Conservation (phyloP, 2,888 invertebrate species). For the Sclerodermus sp. region DNA sequence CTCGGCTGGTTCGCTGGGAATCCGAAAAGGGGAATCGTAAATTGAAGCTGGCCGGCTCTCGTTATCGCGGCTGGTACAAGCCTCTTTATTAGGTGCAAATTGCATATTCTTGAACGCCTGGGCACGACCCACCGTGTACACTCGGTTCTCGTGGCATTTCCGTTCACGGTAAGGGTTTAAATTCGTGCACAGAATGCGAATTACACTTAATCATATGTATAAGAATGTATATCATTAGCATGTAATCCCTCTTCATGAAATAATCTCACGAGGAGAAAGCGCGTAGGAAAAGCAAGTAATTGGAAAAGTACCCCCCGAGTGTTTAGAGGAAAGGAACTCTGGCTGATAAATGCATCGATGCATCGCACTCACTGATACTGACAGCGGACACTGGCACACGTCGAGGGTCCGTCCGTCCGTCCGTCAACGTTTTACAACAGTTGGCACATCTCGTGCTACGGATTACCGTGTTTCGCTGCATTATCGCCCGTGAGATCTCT, state of each 20-base stretch:
- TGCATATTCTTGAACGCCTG: conserved; percentile 15
- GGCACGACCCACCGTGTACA: conserved; percentile 2
- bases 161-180: conserved; percentile 15
- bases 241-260: background rate
- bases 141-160: conserved; percentile 15
- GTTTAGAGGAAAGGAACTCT: too few relatives aligned
- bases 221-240: conserved; percentile 2
- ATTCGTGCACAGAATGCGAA: conserved; percentile 8
- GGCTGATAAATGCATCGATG: too few relatives aligned
- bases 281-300: conserved; percentile 8
- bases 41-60: conserved; percentile 16
- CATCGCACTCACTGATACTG: too few relatives aligned
- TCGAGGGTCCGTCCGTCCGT: too few relatives aligned
- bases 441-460: too few relatives aligned
- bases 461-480: too few relatives aligned
- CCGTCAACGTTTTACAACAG: too few relatives aligned
- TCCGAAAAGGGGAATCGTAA: conserved; percentile 22
- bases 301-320: too few relatives aligned
- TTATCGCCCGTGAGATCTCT: too few relatives aligned
- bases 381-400: too few relatives aligned
- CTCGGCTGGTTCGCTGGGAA: background rate
- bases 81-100: conserved; percentile 40
- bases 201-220: conserved; percentile 5
- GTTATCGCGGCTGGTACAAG: conserved; percentile 19
- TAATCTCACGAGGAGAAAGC: conserved; percentile 1